A percentile compares a stretch with the other conserved stretches of the same genome.
These are phyloP conservation scores for Apogon talboti DNA, from an alignment of 2,797 vertebrate species.

Conservation along the genomic window DNA sequence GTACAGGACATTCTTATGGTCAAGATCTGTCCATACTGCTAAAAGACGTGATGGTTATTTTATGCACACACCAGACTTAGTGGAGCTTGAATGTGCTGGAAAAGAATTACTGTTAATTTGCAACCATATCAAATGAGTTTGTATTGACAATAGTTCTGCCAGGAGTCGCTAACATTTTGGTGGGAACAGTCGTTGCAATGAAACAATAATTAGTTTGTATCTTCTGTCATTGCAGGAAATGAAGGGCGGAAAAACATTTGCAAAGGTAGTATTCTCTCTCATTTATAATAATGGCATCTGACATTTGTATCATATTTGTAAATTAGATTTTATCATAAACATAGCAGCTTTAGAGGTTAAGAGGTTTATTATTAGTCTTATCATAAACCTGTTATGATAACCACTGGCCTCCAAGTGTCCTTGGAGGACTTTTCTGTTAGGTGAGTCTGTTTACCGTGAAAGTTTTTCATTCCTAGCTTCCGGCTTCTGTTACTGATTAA, in stretches of 20 bases:
- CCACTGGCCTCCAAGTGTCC: constrained; percentile 4
- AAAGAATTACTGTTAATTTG: constrained; percentile 33
- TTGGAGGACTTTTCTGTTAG: constrained; percentile 7
- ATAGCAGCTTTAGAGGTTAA: constrained; percentile 3
- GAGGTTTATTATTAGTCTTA: constrained; percentile 29
- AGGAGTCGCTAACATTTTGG: neutral
- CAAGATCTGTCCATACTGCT: constrained; percentile 7
- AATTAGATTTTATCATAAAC: neutral
- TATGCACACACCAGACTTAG: constrained; percentile 2
- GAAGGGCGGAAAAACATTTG: constrained; percentile 95
- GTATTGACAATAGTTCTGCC: neutral
- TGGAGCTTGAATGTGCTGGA: neutral
- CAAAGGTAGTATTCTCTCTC: constrained; percentile 87
- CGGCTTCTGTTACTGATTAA: constrained; percentile 66
- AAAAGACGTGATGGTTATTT: neutral
- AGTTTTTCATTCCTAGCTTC: constrained; percentile 41
- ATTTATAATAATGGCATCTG: constrained; percentile 5
- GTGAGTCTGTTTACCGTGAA: constrained; percentile 5
- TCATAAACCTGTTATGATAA: constrained; percentile 28
- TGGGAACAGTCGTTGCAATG: neutral
- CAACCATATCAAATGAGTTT: constrained; percentile 15
- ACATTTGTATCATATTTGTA: constrained; percentile 6
- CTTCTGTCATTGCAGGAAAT: constrained; percentile 86
- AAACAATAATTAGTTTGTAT: constrained; percentile 16
- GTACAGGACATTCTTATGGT: constrained; percentile 67